Conservation (phyloP, 2,888 invertebrate species). For the Tridacna crocea region DNA sequence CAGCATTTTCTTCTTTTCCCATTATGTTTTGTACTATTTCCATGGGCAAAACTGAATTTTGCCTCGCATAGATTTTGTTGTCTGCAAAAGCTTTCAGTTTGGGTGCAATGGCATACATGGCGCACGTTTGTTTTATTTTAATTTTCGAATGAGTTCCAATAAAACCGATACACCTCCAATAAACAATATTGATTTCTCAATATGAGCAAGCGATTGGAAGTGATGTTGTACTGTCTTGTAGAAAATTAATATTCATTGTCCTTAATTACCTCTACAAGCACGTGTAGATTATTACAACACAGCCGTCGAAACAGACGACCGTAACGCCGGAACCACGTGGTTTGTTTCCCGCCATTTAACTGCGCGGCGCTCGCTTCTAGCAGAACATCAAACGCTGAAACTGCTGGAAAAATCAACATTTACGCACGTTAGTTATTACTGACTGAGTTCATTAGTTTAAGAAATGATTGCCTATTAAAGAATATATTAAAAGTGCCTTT, state of each 20-base stretch:
- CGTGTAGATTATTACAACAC: conserved; percentile 42
- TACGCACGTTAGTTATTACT: conserved; percentile 35
- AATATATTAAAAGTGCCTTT: conserved; percentile 40
- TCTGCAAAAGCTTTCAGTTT: too few species aligned
- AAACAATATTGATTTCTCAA: too few species aligned
- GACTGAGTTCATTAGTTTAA: conserved; percentile 47
- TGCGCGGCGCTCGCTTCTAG: conserved; percentile 35
- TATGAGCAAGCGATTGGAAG: too few species aligned
- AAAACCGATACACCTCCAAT: too few species aligned
- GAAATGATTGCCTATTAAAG: conserved; percentile 57
- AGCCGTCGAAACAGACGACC: conserved; percentile 47
- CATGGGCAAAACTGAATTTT: too few species aligned
- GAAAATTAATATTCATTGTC: not conserved
- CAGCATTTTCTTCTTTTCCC: too few species aligned
- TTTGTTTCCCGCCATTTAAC: conserved; percentile 59
- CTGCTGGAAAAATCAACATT: conserved; percentile 26
- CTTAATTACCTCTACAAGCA: conserved; percentile 24
- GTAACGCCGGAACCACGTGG: conserved; percentile 57
- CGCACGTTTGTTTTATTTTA: too few species aligned
- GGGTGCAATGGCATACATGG: too few species aligned
- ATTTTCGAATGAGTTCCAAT: too few species aligned
- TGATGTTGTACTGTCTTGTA: too few species aligned
- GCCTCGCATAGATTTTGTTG: too few species aligned
- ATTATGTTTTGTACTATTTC: too few species aligned
- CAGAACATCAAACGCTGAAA: conserved; percentile 43